Evolutionary conservation across 2,113 vertebrate species (phyloP).

Genomic region (Sinocyclocheilus anophthalmus): DNA sequence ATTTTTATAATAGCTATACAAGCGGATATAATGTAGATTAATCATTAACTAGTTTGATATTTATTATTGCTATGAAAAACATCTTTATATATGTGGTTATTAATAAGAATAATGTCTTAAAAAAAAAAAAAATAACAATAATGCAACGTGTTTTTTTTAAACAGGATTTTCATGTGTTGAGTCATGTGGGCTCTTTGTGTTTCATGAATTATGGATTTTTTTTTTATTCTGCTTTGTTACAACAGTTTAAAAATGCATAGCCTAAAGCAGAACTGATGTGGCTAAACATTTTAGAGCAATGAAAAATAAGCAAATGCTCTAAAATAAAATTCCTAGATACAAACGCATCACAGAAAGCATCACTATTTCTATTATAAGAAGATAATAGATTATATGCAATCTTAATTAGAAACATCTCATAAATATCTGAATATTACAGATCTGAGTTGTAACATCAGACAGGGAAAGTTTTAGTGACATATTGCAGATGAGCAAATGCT

Average conservation of each 20-base stretch:
- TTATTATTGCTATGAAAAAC: not conserved
- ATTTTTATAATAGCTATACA: too few relatives aligned
- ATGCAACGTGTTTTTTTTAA: not conserved
- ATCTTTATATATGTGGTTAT: not conserved
- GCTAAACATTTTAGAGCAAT: not conserved
- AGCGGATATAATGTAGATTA: too few relatives aligned
- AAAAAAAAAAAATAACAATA: not conserved
- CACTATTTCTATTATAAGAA: not conserved
- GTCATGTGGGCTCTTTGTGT: not conserved
- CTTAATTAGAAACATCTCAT: not conserved
- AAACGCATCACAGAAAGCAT: not conserved
- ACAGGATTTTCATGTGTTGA: not conserved
- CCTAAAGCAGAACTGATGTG: not conserved
- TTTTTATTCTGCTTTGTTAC: not conserved
- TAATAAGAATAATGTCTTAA: not conserved
- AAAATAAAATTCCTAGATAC: not conserved
- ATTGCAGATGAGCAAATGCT: not conserved
- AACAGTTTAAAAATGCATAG: not conserved
- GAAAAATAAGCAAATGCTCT: not conserved
- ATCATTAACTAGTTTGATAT: too few relatives aligned
- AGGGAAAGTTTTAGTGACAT: not conserved
- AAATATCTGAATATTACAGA: not conserved
- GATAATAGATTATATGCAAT: not conserved
- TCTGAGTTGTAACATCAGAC: not conserved
- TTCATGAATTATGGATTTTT: not conserved